Base-by-base conservation (phyloP, 2,113 vertebrate genomes). In the Atractosteus spatula region DNA sequence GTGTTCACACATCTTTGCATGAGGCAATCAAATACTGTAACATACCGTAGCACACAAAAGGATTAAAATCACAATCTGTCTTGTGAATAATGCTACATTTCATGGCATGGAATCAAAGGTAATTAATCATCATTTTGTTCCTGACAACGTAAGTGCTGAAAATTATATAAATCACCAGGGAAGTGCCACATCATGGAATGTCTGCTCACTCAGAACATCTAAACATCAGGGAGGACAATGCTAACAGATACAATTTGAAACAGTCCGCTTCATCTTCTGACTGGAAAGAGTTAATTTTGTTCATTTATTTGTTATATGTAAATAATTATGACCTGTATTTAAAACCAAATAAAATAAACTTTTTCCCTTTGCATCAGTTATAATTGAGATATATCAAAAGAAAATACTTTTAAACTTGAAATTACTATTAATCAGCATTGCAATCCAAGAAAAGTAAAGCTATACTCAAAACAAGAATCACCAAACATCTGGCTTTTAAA, bases 11-110 rank as follows among this genome's bases (percentile, higher is more conserved):
- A 51, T 51, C 47, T 14, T 59, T 59, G 11, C 7, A 14, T 59
- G 56, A 14, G 56, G n/a, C 56, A 12, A 59, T 59, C 56, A 13
- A 59, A 59, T 59, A 59, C 4, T n/a, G 56, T 59, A 12, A 12
- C 11, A 59, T 14, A 59, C 11, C 13, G 56, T 59, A 14, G 56
- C n/a, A 8, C 56, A 12, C 13, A 4, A 59, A n/a, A 4, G 56
- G 11, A 59, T 8, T 59, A 59, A 59, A 59, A 59, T 59, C 56
- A 11, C 56, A 59, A 59, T 59, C 56, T 59, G 56, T 59, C 56
- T 59, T 59, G 11, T 12, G n/a, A 59, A 12, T 12, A 59, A 12
- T n/a, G n/a, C 56, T 11, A 59, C 56, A 59, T 59, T 59, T 59
- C 56, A 59, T 14, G n/a, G 56, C 56, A 59, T 14, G 7, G 56